phyloP scores from a whole-genome alignment of 2,113 vertebrate genomes.

The Pterocles gutturalis region DNA sequence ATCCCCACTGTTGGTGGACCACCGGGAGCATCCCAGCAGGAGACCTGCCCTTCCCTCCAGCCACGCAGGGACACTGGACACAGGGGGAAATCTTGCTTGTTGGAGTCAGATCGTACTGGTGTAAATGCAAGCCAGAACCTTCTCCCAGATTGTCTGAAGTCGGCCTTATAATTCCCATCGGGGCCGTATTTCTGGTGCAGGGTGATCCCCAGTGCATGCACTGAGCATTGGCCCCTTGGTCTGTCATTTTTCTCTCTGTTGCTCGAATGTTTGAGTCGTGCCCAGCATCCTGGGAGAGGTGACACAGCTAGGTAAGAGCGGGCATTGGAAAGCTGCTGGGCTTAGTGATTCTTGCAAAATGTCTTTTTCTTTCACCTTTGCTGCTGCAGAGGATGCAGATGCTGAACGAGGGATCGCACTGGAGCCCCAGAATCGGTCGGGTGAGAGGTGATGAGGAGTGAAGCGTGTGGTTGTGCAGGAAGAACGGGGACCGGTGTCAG shows the following conservation, averaged over 20 bases:
- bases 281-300: fast-evolving
- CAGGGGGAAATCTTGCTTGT: not conserved
- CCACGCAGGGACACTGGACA: not conserved
- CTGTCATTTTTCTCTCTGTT: not conserved
- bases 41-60: not conserved
- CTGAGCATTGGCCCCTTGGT: not conserved
- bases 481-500: not conserved
- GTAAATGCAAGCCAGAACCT: not conserved
- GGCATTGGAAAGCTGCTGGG: not conserved
- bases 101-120: not conserved
- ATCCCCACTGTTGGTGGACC: not conserved
- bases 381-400: not conserved
- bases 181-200: not conserved
- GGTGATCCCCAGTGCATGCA: not conserved
- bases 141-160: not conserved
- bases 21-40: not conserved
- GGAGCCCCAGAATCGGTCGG: not conserved
- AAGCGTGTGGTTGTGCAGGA: not conserved
- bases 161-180: not conserved
- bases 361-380: not conserved
- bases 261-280: not conserved
- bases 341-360: not conserved
- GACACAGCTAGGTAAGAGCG: not conserved
- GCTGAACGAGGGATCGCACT: not conserved
- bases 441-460: not conserved